Base-by-base conservation (phyloP, 2,888 invertebrate species). In the Atrina japonica region DNA sequence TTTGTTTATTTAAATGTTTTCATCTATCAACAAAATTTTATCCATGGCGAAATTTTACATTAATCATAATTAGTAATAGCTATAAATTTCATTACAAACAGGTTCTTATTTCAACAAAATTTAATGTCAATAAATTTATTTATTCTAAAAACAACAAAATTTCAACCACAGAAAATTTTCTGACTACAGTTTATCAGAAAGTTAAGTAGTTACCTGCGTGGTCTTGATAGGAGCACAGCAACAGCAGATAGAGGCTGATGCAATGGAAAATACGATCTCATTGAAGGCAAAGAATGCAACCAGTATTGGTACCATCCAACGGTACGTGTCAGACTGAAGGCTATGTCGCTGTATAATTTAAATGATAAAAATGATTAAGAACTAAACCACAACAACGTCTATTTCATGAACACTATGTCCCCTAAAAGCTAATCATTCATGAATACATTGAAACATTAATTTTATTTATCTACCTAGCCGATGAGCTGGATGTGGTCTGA, bases 211-310 rank as follows among this genome's bases (percentile, higher is more conserved):
- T 55, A 77, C 78, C 75, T 75, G 72, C 7, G 75, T 72, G 11
- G 73, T 52, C 21, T 73, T 68, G 18, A 83, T 70, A 1, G 82
- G 78, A 11, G 85, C 80, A 58, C 83, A 85, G 47, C 83, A 85
- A 47, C 85, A 85, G 35, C 83, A 79, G 21, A 85, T 77, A 5
- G 81, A 70, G 3, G 82, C 77, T 7, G 82, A 82, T 23, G 80
- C 75, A 21, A 81, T 68, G 30, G 83, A 78, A 45, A 81, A 78
- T 27, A 78, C 73, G 47, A 82, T 69, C 69, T 85, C 83, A 40
- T 81, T 78, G 56, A 83, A 69, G 7, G 80, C 70, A 59, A 84
- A 78, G 70, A 84, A 84, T 0, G 78, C 73, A 9, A 82, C 68
- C 27, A 78, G 14, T 40, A 84, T 60, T 6, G 82, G 75, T 1